Conservation (phyloP, 2,113 vertebrate species). For the Phoenicopterus ruber region DNA sequence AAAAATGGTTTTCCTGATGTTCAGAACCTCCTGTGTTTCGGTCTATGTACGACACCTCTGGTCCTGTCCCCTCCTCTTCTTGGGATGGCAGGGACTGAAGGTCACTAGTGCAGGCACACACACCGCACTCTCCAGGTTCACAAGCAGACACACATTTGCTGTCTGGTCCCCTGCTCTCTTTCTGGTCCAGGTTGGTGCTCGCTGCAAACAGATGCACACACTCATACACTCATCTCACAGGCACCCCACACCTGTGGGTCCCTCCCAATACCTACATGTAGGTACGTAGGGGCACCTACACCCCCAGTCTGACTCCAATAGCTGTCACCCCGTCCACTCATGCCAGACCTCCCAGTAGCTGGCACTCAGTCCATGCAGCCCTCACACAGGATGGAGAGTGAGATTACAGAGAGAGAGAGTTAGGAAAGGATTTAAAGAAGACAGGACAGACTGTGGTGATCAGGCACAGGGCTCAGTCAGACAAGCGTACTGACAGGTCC, state of each 20-base stretch:
- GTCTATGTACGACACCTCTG: background rate
- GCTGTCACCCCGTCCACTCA: background rate
- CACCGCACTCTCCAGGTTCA: background rate
- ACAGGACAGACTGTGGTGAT: background rate
- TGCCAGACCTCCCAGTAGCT: background rate
- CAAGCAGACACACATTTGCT: background rate
- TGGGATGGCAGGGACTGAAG: background rate
- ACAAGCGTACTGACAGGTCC: rapidly evolving
- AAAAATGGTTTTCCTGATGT: background rate
- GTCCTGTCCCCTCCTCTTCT: background rate
- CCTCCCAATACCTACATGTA: background rate
- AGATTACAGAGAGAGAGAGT: background rate
- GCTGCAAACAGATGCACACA: background rate
- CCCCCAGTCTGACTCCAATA: background rate
- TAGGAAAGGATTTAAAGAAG: background rate
- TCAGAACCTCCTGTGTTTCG: background rate
- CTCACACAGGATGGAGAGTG: background rate
- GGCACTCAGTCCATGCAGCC: background rate
- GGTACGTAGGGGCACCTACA: background rate
- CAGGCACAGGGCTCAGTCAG: background rate
- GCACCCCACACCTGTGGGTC: rapidly evolving
- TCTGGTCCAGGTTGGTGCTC: background rate
- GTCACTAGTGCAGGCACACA: background rate
- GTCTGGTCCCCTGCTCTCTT: background rate
- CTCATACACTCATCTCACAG: background rate